These are phyloP conservation scores for Microtus ochrogaster DNA, from an alignment of 2,113 vertebrate genomes.

Conservation along the genomic window DNA sequence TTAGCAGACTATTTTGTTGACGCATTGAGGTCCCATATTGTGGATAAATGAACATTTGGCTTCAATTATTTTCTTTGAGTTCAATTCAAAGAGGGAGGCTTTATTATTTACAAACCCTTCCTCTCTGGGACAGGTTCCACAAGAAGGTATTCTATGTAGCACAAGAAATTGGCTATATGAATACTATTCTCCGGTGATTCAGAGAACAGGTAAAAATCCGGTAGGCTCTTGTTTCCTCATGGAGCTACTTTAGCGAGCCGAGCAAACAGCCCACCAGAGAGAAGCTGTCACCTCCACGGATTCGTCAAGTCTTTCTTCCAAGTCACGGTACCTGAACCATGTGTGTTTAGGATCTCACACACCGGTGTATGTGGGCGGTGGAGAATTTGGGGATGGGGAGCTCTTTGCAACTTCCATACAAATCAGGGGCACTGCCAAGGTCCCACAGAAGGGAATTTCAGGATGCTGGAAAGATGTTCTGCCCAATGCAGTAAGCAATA, in stretches of 20 bases:
- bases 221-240: constrained; percentile 40
- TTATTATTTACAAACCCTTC: neutral
- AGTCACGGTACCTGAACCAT: constrained; percentile 90
- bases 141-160: neutral
- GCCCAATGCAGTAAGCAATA: constrained; percentile 80
- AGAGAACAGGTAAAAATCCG: constrained; percentile 58
- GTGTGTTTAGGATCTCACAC: constrained; percentile 89
- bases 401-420: constrained; percentile 93
- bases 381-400: constrained; percentile 63
- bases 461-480: constrained; percentile 92
- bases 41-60: neutral
- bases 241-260: constrained; percentile 50
- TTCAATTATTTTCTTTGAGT: constrained; percentile 17
- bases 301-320: constrained; percentile 84
- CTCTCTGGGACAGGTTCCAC: accelerated
- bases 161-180: constrained; percentile 56
- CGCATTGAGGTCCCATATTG: neutral
- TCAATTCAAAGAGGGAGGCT: neutral
- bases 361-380: neutral
- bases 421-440: constrained; percentile 94
- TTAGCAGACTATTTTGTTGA: neutral
- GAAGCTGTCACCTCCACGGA: constrained; percentile 87
- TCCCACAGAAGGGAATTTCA: constrained; percentile 88
- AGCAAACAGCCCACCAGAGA: constrained; percentile 77
- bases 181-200: constrained; percentile 58